Evolutionary conservation across 2,113 vertebrate species (phyloP).

Genomic region (Octodon degus): DNA sequence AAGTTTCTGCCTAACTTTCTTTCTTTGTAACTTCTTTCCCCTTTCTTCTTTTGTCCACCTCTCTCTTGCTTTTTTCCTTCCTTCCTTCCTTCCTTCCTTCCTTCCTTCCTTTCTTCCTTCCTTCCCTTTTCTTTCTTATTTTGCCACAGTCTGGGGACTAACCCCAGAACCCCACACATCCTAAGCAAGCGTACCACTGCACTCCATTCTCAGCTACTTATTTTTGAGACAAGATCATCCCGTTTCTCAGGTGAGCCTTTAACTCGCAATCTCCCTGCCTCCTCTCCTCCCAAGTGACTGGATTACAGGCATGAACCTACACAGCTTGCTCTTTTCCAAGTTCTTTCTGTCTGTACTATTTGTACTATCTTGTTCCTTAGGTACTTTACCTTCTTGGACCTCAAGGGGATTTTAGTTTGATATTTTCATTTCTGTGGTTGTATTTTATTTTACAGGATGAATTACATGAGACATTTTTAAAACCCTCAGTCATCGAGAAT

Average conservation of each 20-base stretch:
- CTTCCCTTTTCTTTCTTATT: background rate
- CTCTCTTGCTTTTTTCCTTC: background rate
- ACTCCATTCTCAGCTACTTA: background rate
- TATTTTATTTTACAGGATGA: constrained; percentile 26
- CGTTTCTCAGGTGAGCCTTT: background rate
- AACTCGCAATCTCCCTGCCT: background rate
- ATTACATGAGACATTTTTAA: background rate
- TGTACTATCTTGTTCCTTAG: background rate
- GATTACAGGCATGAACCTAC: background rate
- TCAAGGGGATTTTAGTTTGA: background rate
- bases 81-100: background rate
- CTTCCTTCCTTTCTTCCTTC: background rate
- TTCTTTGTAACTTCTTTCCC: background rate
- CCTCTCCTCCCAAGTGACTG: background rate
- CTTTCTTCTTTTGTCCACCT: background rate
- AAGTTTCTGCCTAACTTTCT: background rate
- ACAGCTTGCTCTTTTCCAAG: background rate
- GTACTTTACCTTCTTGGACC: background rate
- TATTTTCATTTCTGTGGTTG: background rate
- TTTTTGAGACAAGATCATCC: background rate
- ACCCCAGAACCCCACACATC: background rate
- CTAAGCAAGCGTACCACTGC: background rate
- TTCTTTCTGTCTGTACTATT: background rate
- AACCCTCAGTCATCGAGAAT: background rate
- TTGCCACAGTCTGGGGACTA: background rate